Conservation (phyloP, 1,140 invertebrate species). For the Caenorhabditis briggsae region DNA sequence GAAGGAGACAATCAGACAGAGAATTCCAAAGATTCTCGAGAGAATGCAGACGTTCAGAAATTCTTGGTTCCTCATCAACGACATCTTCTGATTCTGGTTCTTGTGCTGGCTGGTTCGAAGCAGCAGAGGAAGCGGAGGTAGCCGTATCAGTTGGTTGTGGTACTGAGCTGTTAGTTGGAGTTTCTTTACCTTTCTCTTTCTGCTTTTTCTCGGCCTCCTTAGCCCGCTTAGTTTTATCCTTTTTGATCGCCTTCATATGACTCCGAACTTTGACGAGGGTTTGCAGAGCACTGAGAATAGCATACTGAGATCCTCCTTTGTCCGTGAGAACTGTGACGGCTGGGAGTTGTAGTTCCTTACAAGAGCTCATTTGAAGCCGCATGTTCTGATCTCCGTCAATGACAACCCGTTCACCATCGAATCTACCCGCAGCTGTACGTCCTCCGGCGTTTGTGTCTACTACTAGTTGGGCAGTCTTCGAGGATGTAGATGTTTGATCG, state of each 20-base stretch:
- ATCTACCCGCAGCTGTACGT: conserved; percentile 17
- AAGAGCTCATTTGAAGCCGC: conserved; percentile 31
- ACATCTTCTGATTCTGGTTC: background rate
- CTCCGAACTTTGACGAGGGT: conserved; percentile 59
- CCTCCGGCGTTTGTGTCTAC: conserved; percentile 33
- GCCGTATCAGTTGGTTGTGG: background rate
- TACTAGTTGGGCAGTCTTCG: conserved; percentile 12
- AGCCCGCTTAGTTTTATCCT: background rate
- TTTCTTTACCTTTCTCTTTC: conserved; percentile 57
- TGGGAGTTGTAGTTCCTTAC: conserved; percentile 58
- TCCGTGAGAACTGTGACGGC: conserved; percentile 56
- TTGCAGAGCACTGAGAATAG: conserved; percentile 60
- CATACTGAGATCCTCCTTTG: conserved; percentile 59
- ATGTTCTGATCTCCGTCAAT: conserved; percentile 62
- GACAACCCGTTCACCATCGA: conserved; percentile 53
- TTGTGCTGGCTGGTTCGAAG: background rate
- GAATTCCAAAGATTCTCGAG: conserved; percentile 84
- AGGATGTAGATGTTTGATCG: conserved; percentile 13
- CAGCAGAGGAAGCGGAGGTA: background rate
- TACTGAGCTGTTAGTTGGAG: background rate
- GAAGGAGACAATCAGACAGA: conserved; percentile 86
- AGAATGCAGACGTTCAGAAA: conserved; percentile 1
- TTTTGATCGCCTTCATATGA: conserved; percentile 41
- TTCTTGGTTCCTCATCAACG: conserved; percentile 43
- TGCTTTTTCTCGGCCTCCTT: conserved; percentile 51